Evolutionary conservation across 2,113 vertebrate genomes (phyloP).

Genomic region (Tricholaema leucomelas): DNA sequence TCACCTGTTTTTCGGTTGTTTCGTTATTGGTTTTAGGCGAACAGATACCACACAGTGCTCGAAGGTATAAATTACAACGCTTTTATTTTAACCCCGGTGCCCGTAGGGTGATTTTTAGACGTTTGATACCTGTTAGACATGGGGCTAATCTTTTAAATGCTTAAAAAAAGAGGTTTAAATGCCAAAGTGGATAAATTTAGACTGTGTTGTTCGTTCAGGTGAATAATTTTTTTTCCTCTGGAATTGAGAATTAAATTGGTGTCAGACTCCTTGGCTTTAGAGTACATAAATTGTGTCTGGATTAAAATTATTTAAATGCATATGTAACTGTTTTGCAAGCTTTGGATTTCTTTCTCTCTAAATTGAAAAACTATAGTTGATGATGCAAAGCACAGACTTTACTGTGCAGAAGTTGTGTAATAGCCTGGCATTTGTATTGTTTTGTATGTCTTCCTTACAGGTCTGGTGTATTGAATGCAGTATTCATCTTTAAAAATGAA

Average conservation of each 20-base stretch:
- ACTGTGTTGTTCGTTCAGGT: background rate
- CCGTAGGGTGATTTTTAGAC: fast-evolving
- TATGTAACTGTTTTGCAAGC: background rate
- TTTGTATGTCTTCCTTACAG: background rate
- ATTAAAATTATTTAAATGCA: background rate
- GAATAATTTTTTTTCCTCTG: background rate
- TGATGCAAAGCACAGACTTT: background rate
- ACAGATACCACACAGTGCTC: fast-evolving
- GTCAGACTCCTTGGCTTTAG: background rate
- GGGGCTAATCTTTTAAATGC: fast-evolving
- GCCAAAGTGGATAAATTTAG: background rate
- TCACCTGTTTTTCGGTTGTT: background rate
- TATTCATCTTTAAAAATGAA: background rate
- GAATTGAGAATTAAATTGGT: background rate
- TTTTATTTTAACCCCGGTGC: background rate
- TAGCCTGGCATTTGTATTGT: background rate
- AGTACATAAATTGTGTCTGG: background rate
- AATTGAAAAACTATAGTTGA: background rate
- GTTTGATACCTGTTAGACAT: background rate
- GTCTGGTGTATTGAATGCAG: background rate
- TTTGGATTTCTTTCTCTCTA: background rate
- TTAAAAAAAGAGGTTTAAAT: background rate
- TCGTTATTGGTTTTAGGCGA: background rate
- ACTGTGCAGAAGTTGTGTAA: background rate
- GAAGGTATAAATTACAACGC: background rate